Evolutionary conservation across 1,140 invertebrate species (phyloP).

Genomic region (Marisa cornuarietis): DNA sequence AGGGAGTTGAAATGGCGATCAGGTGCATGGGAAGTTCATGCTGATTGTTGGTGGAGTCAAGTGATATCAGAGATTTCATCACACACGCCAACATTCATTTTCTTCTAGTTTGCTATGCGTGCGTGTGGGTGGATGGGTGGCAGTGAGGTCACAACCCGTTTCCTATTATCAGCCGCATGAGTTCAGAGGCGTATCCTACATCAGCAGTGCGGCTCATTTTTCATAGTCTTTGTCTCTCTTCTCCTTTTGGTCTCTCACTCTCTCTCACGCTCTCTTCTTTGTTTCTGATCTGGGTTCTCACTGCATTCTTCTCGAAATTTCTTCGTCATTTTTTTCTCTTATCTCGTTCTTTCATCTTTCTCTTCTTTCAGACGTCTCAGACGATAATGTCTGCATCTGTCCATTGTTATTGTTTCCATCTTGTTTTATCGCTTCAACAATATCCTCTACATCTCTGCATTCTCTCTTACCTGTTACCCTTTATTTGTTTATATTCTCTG

Average conservation of each 20-base stretch:
- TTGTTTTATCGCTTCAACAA: background rate
- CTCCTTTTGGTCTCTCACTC: background rate
- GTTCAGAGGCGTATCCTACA: too few species aligned
- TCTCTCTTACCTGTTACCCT: too few species aligned
- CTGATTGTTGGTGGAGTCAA: too few species aligned
- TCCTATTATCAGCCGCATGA: too few species aligned
- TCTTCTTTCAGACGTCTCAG: background rate
- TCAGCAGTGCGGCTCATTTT: too few species aligned
- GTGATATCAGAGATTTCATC: too few species aligned
- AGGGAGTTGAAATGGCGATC: too few species aligned
- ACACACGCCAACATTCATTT: background rate
- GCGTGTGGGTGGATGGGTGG: too few species aligned
- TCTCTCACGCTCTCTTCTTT: conserved; percentile 13
- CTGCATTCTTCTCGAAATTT: conserved; percentile 2
- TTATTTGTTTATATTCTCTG: too few species aligned
- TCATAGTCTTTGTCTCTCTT: background rate
- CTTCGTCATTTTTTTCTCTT: background rate
- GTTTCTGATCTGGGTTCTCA: conserved; percentile 11
- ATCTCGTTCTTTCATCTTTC: background rate
- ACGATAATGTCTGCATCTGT: background rate
- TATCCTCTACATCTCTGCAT: too few species aligned
- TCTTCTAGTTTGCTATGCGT: background rate
- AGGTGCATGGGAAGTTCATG: too few species aligned
- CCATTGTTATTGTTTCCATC: background rate
- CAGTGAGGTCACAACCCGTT: too few species aligned